phyloP scores from a whole-genome alignment of 2,113 vertebrate species.

The Gnathochromis pfefferi region DNA sequence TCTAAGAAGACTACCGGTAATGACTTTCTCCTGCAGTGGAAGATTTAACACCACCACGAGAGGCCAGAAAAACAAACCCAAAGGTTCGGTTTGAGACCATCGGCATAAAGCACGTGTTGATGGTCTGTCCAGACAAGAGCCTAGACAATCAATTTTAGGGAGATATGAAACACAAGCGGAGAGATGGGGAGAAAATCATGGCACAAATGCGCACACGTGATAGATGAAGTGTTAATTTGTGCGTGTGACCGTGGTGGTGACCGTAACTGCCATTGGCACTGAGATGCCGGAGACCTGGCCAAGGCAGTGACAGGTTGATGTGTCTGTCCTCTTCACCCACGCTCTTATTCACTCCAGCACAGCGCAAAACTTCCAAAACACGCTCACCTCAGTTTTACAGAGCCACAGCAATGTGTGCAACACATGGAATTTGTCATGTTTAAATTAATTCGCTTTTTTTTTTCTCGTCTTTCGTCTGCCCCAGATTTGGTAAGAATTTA shows the following conservation, averaged over 20 bases:
- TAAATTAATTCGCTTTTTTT: not conserved
- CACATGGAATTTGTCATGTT: not conserved
- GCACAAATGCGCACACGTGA: not conserved
- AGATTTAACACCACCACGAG: constrained; percentile 45
- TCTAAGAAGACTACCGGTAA: constrained; percentile 48
- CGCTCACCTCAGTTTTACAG: not conserved
- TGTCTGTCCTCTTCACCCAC: constrained; percentile 29
- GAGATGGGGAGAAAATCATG: not conserved
- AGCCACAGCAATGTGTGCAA: not conserved
- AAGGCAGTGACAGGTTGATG: constrained; percentile 56
- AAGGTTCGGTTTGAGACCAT: constrained; percentile 16
- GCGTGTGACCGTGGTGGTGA: constrained; percentile 25
- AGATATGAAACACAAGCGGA: constrained; percentile 1
- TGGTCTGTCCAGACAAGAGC: constrained; percentile 21
- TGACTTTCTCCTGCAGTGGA: constrained; percentile 49
- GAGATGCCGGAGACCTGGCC: not conserved
- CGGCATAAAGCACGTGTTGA: constrained; percentile 38
- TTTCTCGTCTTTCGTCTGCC: not conserved
- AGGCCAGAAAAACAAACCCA: constrained; percentile 34
- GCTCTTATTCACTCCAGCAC: not conserved
- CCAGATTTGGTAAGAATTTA: not conserved
- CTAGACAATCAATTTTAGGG: constrained; percentile 22
- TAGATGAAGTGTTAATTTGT: constrained; percentile 39
- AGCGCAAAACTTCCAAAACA: not conserved
- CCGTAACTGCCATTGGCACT: constrained; percentile 45